phyloP scores from a whole-genome alignment of 2,797 vertebrate species.

The Oryzias dopingdopingensis region DNA sequence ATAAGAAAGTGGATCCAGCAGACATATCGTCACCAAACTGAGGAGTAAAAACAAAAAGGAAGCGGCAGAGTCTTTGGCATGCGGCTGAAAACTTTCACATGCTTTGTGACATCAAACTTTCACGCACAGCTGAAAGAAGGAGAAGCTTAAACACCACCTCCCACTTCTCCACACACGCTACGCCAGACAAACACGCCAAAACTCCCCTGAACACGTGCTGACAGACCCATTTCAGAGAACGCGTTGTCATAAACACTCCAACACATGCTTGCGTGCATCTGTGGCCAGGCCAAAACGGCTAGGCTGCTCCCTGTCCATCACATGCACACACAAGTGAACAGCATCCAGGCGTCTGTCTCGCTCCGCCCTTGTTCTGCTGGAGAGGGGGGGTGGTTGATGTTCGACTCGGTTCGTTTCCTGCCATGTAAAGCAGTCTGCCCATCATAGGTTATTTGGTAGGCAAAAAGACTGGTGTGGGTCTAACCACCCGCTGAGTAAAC shows the following conservation, averaged over 20 bases:
- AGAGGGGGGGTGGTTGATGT: slow-evolving; percentile 15
- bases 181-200: slow-evolving; percentile 23
- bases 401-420: slow-evolving; percentile 60
- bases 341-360: slow-evolving; percentile 1
- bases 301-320: slow-evolving; percentile 18
- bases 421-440: slow-evolving; percentile 66
- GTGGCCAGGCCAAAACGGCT: slow-evolving; percentile 49
- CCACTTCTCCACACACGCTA: slow-evolving; percentile 22
- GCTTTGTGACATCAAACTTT: slow-evolving; percentile 28
- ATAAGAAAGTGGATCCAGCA: slow-evolving; percentile 50
- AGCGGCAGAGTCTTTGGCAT: slow-evolving; percentile 34
- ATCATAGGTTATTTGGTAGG: slow-evolving; percentile 69
- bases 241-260: slow-evolving; percentile 68
- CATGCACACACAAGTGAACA: slow-evolving; percentile 4
- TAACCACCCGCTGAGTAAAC: slow-evolving; percentile 69
- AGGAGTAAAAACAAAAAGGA: slow-evolving; percentile 14
- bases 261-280: slow-evolving; percentile 54
- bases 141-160: slow-evolving; percentile 38
- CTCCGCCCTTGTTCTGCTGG: slow-evolving; percentile 13
- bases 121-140: slow-evolving; percentile 60
- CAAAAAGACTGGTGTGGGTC: slow-evolving; percentile 60
- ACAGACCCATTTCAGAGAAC: slow-evolving; percentile 52
- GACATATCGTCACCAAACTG: slow-evolving; percentile 49
- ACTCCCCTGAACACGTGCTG: slow-evolving; percentile 21
- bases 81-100: slow-evolving; percentile 23